phyloP scores from a whole-genome alignment of 2,113 vertebrate species.

The Hydropotes inermis region DNA sequence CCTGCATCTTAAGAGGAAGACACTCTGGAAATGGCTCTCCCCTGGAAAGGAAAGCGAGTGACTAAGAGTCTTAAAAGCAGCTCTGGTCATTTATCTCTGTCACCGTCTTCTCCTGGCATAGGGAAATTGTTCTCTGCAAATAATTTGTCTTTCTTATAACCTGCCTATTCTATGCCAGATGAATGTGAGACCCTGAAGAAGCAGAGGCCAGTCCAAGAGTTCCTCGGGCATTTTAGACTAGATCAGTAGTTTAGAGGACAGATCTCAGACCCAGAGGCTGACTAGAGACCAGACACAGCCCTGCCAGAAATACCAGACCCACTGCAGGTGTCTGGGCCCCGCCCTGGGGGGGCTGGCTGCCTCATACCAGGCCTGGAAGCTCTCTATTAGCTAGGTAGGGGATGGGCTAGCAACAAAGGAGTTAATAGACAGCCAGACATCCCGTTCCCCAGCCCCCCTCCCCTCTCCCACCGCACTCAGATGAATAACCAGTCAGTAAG shows the following conservation, averaged over 20 bases:
- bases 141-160: constrained; percentile 34
- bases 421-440: constrained; percentile 8
- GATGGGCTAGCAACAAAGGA: not conserved
- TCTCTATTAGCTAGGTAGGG: not conserved
- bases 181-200: not conserved
- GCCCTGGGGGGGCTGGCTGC: not conserved
- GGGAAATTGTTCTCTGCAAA: constrained; percentile 13
- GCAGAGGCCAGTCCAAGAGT: not conserved
- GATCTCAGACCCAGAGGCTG: not conserved
- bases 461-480: constrained; percentile 10
- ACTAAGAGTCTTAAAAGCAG: not conserved
- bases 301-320: not conserved
- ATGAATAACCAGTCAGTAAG: constrained; percentile 65
- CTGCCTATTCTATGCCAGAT: not conserved
- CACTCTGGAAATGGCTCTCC: not conserved
- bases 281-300: not conserved
- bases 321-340: rapidly evolving
- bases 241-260: not conserved
- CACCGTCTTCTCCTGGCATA: constrained; percentile 27
- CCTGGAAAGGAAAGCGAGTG: not conserved
- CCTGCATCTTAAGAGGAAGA: not conserved
- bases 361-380: not conserved
- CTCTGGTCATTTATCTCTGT: not conserved
- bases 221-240: not conserved
- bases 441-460: not conserved